Evolutionary conservation across 2,797 vertebrate species (phyloP), one percentile per base, ranked within the genome.

Genomic region (Poeciliopsis infans): DNA sequence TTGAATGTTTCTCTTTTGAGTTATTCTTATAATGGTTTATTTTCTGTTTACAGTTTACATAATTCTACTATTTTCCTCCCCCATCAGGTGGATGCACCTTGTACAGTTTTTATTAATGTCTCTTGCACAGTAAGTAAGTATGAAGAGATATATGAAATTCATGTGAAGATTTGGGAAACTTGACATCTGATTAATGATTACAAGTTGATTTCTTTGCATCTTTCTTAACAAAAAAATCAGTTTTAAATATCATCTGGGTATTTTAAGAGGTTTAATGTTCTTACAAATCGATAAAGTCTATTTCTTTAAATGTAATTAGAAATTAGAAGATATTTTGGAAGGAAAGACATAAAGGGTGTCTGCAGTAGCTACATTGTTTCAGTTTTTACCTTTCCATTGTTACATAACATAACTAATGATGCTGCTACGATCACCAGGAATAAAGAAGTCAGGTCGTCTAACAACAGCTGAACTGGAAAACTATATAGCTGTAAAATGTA

Each of bases 401-500:
- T 66, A 16, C 16, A 1, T 64, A 33, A 66, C 15, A 8, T 64
- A 18, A 33, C 15, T 39, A 39, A 36, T 23, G 18, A 23, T 41
- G 39, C 3, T 66, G 10, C 8, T 12, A 39, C 4, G 3, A 4
- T 23, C 16, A 66, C 33, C 36, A 12, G 18, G 36, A 41, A 39
- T 66, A 66, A 66, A 66, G 33, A 20, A 74, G 8, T 70, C 6
- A 23, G 18, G 72, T 76, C 59, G 57, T 78, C 71, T 72, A 74
- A 74, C 64, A 75, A 49, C 57, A 76, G 71, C 68, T 39, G 15
- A 25, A 66, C 76, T 76, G 55, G 77, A 25, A 80, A 28, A 79
- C 28, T 57, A 64, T 61, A 39, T 1, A 45, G 47, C 71, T 69
- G 75, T 33, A 16, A 75, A 36, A 57, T 55, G 78, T 74, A 85